Percentiles rank a stretch among this genome's conserved stretches.
phyloP scores from a whole-genome alignment of 1,140 invertebrate species.

The Thereuonema tuberculata region DNA sequence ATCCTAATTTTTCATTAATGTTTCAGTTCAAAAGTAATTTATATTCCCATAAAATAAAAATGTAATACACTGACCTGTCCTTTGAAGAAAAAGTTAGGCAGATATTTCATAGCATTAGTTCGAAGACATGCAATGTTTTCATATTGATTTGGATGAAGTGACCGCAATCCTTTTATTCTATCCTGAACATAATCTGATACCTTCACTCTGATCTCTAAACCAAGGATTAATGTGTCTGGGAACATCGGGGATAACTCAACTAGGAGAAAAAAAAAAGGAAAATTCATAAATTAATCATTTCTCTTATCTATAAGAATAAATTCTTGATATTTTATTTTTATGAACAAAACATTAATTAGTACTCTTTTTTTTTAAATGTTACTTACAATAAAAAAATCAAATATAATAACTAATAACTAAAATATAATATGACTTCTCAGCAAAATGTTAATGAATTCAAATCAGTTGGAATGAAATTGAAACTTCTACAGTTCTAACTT shows the following conservation, averaged over 20 bases:
- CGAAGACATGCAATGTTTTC: slow-evolving; percentile 90
- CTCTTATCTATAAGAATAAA: too few species aligned
- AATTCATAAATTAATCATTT: slow-evolving; percentile 14
- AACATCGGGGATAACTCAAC: slow-evolving; percentile 82
- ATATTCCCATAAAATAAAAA: background rate
- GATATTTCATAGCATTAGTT: slow-evolving; percentile 94
- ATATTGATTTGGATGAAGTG: slow-evolving; percentile 59
- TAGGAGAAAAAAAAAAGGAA: too few species aligned
- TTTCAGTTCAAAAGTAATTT: background rate
- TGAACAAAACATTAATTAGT: too few species aligned
- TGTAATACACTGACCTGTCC: slow-evolving; percentile 50
- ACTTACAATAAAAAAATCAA: too few species aligned
- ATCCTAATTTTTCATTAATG: too few species aligned
- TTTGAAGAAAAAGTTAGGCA: slow-evolving; percentile 94
- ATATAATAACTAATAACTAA: too few species aligned
- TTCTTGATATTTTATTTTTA: too few species aligned
- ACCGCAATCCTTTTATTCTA: slow-evolving; percentile 72
- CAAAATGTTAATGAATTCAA: too few species aligned
- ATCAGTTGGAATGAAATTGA: too few species aligned
- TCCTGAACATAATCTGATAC: slow-evolving; percentile 97
- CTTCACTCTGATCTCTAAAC: slow-evolving; percentile 97
- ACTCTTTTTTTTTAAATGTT: background rate
- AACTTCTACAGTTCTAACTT: too few species aligned
- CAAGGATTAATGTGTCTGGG: slow-evolving; percentile 77
- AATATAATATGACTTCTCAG: too few species aligned